Evolutionary conservation across 2,113 vertebrate genomes (phyloP).

Genomic region (Tringa solitaria): DNA sequence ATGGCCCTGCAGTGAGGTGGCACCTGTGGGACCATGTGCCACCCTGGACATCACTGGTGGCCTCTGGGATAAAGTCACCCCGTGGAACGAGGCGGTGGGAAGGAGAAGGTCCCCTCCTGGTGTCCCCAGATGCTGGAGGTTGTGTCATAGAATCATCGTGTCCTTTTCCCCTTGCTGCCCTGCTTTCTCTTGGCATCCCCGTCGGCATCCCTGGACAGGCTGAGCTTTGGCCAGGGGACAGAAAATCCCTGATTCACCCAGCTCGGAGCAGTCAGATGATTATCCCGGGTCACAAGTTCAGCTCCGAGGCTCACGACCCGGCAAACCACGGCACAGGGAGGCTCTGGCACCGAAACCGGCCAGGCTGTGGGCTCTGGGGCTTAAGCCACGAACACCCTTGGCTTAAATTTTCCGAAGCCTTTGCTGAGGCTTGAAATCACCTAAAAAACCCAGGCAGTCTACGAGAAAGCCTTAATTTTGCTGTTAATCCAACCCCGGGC

Average conservation of each 20-base stretch:
- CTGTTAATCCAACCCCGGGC: neutral
- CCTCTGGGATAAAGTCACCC: neutral
- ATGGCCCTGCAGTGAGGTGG: neutral
- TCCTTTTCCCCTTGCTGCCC: neutral
- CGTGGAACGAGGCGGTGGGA: neutral
- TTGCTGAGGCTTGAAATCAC: neutral
- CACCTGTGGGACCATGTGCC: neutral
- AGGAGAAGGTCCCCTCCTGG: neutral
- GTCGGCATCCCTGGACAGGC: neutral
- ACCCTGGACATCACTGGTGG: neutral
- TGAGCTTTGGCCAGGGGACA: neutral
- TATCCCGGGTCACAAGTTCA: neutral
- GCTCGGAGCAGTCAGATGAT: neutral
- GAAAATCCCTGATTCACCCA: neutral
- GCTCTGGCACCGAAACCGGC: accelerated
- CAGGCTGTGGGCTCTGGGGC: neutral
- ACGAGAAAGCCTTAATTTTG: neutral
- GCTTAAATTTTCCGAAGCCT: neutral
- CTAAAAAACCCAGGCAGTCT: neutral
- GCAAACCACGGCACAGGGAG: neutral
- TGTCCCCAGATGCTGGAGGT: neutral
- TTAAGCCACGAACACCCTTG: neutral
- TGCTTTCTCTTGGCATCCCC: neutral
- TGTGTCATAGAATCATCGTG: no score
- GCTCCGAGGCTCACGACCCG: neutral